These are phyloP conservation scores for Ellobium chinense DNA, from an alignment of 2,888 invertebrate genomes.

Conservation along the genomic window DNA sequence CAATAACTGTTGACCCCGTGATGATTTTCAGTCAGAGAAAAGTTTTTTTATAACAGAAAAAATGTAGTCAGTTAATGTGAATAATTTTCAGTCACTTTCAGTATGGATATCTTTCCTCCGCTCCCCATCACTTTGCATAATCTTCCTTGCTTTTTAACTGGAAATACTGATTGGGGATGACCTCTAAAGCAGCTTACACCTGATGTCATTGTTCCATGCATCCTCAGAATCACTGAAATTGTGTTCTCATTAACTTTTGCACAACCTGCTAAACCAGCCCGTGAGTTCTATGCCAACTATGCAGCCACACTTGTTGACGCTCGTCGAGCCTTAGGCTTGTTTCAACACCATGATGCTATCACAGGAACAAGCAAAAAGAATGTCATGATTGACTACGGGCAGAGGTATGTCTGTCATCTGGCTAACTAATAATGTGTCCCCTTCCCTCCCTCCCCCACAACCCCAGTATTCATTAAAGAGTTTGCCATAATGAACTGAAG, in stretches of 20 bases:
- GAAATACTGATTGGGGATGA: background rate
- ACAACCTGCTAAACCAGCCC: background rate
- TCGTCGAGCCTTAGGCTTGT: slow-evolving; percentile 88
- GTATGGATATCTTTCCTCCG: too few relatives aligned
- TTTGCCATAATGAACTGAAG: too few relatives aligned
- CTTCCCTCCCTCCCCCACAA: too few relatives aligned
- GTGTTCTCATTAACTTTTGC: slow-evolving; percentile 78
- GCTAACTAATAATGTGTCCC: too few relatives aligned
- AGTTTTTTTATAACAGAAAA: too few relatives aligned
- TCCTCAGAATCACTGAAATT: slow-evolving; percentile 80
- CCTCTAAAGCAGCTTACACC: background rate
- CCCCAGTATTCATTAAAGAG: too few relatives aligned
- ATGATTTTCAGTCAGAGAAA: too few relatives aligned
- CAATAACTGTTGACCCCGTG: too few relatives aligned
- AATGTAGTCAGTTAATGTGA: too few relatives aligned
- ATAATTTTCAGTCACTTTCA: too few relatives aligned
- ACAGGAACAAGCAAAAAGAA: slow-evolving; percentile 95
- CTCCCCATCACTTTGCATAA: too few relatives aligned
- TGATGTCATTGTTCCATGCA: background rate
- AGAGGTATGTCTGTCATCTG: slow-evolving; percentile 68
- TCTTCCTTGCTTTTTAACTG: too few relatives aligned
- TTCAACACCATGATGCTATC: slow-evolving; percentile 99
- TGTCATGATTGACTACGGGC: slow-evolving; percentile 92
- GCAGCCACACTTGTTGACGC: slow-evolving; percentile 73
- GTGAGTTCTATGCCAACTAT: background rate